Conservation (phyloP, 2,113 vertebrate genomes). For the Fulica atra region DNA sequence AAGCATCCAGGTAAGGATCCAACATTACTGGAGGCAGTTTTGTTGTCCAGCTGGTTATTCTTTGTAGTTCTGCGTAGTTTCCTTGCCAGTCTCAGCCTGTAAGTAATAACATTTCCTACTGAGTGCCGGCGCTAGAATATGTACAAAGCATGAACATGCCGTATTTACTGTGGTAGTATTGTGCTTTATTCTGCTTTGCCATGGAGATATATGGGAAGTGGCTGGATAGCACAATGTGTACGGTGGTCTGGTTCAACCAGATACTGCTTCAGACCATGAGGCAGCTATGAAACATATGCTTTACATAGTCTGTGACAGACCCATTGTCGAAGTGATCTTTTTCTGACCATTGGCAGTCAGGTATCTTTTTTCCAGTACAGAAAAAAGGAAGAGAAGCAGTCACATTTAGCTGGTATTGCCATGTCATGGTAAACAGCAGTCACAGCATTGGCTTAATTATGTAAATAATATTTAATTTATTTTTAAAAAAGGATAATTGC, state of each 20-base stretch:
- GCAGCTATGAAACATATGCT: background rate
- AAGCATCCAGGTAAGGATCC: background rate
- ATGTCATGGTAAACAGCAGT: background rate
- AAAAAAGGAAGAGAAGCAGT: background rate
- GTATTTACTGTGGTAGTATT: background rate
- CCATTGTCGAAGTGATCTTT: background rate
- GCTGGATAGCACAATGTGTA: rapidly evolving
- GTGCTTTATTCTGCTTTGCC: background rate
- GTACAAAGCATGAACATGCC: background rate
- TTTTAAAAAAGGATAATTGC: background rate
- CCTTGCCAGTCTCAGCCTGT: background rate
- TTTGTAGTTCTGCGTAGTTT: background rate
- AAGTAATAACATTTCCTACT: background rate
- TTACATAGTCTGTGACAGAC: no score
- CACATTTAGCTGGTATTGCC: background rate
- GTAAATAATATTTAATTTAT: background rate
- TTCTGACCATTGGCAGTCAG: background rate
- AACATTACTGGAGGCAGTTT: background rate
- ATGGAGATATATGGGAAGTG: background rate
- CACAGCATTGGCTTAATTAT: background rate
- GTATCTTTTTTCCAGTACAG: background rate
- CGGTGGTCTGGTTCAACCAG: background rate
- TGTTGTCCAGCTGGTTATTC: background rate
- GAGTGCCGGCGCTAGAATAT: background rate
- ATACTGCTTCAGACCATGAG: background rate